Base-by-base conservation (phyloP, 1,140 invertebrate species). In the Archegozetes longisetosus region DNA sequence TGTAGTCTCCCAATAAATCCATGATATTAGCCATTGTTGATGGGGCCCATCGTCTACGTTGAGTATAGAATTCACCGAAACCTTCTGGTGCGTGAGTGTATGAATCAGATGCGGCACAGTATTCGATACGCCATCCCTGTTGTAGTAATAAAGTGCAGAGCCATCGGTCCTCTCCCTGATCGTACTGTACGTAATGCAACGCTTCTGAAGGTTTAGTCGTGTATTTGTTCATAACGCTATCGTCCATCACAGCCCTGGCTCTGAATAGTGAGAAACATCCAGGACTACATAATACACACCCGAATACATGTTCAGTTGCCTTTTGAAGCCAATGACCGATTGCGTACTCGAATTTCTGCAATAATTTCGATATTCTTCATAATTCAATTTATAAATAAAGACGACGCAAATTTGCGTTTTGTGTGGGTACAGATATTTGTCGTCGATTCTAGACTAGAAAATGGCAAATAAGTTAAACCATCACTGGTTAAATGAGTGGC, bases 311-410 rank as follows among this genome's bases (percentile, higher is more conserved):
- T 74, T 98, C 94, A 0, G 94, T 96, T 20, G 94, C 92, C 71
- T 98, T 98, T 78, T 98, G 94, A 63, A 98, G 84, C 94, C 94
- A 98, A 85, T 98, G 94, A 67, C 93, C 93, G 73, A 98, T 94
- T 52, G 94, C 93, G 68, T 98, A 98, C 74, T 98, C 94, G 75
- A 98, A 98, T 76, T 90, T 84, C 72, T 98, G 25, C 4, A 24
- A 13, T 24, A 40, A 17, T n/a, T n/a, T n/a, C n/a, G n/a, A n/a
- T n/a, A n/a, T n/a, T n/a, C n/a, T n/a, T n/a, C n/a, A n/a, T n/a
- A n/a, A n/a, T n/a, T n/a, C n/a, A n/a, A n/a, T n/a, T n/a, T n/a
- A n/a, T n/a, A n/a, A n/a, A n/a, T n/a, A n/a, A n/a, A n/a, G n/a
- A n/a, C n/a, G n/a, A n/a, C n/a, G n/a, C n/a, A n/a, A n/a, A n/a